Evolutionary conservation across 2,797 vertebrate genomes (phyloP).

Genomic region (Scyliorhinus canicula): DNA sequence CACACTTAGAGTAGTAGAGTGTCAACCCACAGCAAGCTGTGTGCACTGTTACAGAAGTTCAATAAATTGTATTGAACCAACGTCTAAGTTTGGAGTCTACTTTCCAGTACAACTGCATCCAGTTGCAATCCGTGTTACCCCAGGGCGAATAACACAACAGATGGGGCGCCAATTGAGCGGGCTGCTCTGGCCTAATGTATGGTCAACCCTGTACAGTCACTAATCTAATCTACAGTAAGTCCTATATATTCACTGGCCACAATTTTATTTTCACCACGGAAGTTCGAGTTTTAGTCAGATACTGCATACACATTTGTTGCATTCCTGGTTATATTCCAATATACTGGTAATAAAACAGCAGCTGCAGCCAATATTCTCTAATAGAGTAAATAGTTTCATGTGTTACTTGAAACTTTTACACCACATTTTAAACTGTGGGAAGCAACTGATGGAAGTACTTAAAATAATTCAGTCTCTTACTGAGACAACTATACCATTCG

Average conservation of each 20-base stretch:
- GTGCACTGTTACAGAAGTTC: no score
- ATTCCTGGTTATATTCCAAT: conserved; percentile 16
- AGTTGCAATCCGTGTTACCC: no score
- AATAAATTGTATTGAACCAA: no score
- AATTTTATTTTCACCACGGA: neutral
- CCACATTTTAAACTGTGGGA: neutral
- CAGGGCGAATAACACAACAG: no score
- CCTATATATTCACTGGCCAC: no score
- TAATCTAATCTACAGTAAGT: neutral
- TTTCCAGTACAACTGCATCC: no score
- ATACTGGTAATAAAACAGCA: conserved; percentile 13
- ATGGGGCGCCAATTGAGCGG: no score
- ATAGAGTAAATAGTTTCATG: neutral
- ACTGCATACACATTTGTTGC: neutral
- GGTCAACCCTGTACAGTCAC: neutral
- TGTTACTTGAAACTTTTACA: conserved; percentile 5
- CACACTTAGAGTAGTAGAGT: no score
- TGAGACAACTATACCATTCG: neutral
- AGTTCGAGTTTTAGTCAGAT: neutral
- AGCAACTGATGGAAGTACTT: neutral
- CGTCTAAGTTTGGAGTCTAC: no score
- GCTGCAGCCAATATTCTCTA: conserved; percentile 11
- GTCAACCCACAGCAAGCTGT: no score
- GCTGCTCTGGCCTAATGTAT: neutral
- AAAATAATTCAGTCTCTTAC: conserved; percentile 12